A percentile compares a stretch with the other conserved stretches of the same genome.
Evolutionary conservation across 2,113 vertebrate species (phyloP).

Genomic region (Okapia johnstoni): DNA sequence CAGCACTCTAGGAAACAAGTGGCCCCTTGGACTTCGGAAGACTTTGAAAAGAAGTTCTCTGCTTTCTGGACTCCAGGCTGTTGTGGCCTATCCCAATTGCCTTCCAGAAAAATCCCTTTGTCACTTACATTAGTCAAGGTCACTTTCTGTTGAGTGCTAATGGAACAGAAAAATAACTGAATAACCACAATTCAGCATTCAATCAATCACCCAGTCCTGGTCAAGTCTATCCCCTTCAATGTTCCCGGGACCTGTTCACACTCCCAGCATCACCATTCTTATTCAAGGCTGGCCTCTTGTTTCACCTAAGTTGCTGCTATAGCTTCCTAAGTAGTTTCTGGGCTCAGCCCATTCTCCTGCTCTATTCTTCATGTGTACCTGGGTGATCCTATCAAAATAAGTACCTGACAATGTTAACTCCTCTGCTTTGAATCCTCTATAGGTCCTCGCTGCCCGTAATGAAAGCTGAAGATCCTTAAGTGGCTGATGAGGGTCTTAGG

Average conservation of each 20-base stretch:
- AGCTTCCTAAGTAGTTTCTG: not conserved
- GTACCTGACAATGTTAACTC: not conserved
- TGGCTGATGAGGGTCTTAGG: not conserved
- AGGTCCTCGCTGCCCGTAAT: too few relatives aligned
- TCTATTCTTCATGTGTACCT: not conserved
- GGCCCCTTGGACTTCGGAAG: not conserved
- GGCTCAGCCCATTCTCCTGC: not conserved
- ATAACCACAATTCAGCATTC: not conserved
- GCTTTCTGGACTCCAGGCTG: not conserved
- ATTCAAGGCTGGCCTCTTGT: not conserved
- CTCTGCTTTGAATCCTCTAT: not conserved
- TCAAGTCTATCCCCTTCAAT: not conserved
- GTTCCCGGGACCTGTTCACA: not conserved
- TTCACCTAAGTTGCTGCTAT: not conserved
- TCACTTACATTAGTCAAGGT: not conserved
- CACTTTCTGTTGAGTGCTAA: not conserved
- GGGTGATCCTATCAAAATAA: not conserved
- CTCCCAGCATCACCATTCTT: not conserved
- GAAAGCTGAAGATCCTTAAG: not conserved
- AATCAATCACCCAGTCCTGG: not conserved
- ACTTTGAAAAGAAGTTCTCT: not conserved
- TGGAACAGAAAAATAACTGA: not conserved
- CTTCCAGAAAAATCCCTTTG: not conserved
- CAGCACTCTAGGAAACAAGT: not conserved
- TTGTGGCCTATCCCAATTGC: not conserved